These are phyloP conservation scores for Teleogryllus oceanicus DNA, from an alignment of 2,888 invertebrate species.

Conservation along the genomic window DNA sequence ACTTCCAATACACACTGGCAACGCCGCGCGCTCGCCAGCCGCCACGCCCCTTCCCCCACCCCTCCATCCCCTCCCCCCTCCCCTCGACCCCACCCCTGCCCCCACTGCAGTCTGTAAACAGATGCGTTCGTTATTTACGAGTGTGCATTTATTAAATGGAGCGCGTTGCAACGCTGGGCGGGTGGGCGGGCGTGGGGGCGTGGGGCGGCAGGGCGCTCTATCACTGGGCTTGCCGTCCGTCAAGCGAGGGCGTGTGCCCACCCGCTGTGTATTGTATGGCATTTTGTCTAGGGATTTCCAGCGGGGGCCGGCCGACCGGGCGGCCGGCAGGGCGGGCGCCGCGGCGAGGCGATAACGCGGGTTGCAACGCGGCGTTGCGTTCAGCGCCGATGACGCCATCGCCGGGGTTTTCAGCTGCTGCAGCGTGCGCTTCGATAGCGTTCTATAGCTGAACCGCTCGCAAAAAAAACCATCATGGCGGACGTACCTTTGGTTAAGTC, in stretches of 20 bases:
- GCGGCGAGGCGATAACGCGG: background rate
- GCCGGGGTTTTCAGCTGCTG: no score
- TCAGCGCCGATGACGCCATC: background rate
- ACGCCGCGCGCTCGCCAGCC: background rate
- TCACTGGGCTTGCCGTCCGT: background rate
- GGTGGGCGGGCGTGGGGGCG: background rate
- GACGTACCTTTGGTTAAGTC: no score
- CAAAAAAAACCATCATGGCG: no score
- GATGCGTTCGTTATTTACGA: slow-evolving; percentile 18
- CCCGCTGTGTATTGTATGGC: background rate
- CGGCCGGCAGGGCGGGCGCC: background rate
- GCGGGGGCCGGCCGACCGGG: background rate
- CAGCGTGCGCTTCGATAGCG: no score
- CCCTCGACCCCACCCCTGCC: background rate
- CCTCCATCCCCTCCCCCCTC: background rate
- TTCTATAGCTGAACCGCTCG: no score
- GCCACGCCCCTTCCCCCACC: slow-evolving; percentile 3
- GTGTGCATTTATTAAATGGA: slow-evolving; percentile 12
- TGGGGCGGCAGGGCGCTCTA: background rate
- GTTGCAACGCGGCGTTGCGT: background rate
- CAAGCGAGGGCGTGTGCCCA: background rate
- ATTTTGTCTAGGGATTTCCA: slow-evolving; percentile 9
- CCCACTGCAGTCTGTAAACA: slow-evolving; percentile 1
- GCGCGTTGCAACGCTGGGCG: background rate
- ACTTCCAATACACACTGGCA: slow-evolving; percentile 29